Conservation (phyloP, 1,140 invertebrate genomes). For the Littorina saxatilis region DNA sequence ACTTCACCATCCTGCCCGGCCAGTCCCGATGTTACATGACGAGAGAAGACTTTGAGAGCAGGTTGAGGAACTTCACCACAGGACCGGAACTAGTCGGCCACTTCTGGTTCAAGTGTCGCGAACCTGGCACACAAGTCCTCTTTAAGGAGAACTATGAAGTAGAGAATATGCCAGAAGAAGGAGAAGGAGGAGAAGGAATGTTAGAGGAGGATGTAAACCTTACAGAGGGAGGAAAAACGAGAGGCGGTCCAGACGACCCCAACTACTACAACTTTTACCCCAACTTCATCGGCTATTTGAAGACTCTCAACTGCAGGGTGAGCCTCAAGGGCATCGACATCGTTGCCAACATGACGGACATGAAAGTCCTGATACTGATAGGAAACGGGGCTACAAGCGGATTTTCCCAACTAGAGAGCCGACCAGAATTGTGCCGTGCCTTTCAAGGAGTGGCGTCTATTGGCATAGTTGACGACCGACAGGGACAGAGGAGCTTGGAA, state of each 20-base stretch:
- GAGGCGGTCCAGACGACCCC: neutral
- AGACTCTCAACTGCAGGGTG: constrained; percentile 1
- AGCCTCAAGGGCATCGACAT: neutral
- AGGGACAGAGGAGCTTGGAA: neutral
- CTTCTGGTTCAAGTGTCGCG: neutral
- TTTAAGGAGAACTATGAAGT: constrained; percentile 7
- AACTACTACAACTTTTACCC: neutral
- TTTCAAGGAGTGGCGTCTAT: constrained; percentile 17
- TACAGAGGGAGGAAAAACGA: no score
- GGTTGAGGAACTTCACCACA: neutral
- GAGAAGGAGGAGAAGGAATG: neutral
- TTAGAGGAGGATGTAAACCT: no score
- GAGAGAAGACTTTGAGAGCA: neutral
- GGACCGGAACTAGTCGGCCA: neutral
- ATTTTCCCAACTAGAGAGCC: neutral
- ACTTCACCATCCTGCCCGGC: no score
- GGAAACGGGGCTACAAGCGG: neutral
- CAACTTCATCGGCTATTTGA: constrained; percentile 12
- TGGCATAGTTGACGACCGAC: neutral
- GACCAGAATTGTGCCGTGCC: neutral
- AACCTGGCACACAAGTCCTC: neutral
- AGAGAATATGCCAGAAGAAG: neutral
- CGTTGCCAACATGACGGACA: constrained; percentile 5
- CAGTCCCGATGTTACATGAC: neutral
- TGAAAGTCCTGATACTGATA: neutral